Evolutionary conservation across 2,113 vertebrate species (phyloP).

Genomic region (Ariopsis seemanni): DNA sequence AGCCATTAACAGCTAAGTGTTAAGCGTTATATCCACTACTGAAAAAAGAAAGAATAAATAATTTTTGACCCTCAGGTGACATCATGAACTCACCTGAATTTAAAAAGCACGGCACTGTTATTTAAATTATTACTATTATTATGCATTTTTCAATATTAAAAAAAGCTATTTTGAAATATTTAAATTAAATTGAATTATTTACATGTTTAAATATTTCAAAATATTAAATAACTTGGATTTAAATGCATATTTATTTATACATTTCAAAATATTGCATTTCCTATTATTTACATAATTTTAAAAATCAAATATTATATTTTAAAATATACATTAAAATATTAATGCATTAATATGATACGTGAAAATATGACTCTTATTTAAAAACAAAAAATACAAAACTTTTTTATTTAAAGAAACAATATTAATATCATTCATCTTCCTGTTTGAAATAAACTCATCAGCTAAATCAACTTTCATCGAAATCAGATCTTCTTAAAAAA

Average conservation of each 20-base stretch:
- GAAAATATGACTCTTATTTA: not conserved
- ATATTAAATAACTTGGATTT: no score
- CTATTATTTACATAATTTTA: not conserved
- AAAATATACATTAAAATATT: no score
- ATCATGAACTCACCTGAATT: not conserved
- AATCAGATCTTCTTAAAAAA: slow-evolving; percentile 38
- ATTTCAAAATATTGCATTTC: not conserved
- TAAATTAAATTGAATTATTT: no score
- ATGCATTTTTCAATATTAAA: not conserved
- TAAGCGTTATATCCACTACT: not conserved
- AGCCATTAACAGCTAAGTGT: not conserved
- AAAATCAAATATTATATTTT: not conserved
- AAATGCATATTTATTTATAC: no score
- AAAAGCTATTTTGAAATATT: not conserved
- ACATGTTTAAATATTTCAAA: no score
- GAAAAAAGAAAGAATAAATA: not conserved
- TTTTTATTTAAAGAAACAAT: not conserved
- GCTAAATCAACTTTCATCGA: not conserved
- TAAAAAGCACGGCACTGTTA: not conserved
- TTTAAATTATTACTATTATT: not conserved
- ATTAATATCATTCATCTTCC: not conserved
- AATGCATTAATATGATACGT: no score
- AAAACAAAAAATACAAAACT: not conserved
- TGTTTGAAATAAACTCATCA: not conserved
- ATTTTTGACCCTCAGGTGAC: not conserved